Conservation (phyloP, 2,113 vertebrate species). For the Lophius piscatorius region DNA sequence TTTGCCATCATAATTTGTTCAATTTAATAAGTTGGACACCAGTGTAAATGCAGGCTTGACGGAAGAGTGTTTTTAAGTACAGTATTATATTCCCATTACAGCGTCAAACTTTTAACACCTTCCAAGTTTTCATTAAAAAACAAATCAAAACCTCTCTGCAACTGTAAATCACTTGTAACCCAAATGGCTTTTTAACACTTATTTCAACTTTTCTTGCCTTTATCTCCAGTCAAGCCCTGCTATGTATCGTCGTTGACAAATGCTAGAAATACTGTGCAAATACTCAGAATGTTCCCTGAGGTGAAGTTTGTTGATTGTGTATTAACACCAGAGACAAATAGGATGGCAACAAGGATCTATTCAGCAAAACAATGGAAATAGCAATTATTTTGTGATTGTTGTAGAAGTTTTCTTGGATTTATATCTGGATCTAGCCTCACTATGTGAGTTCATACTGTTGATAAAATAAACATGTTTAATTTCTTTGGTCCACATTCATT, state of each 20-base stretch:
- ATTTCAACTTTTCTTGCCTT: conserved; percentile 4
- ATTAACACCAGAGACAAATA: not conserved
- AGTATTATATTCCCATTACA: conserved; percentile 56
- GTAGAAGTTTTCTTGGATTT: conserved; percentile 14
- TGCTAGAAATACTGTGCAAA: conserved; percentile 1
- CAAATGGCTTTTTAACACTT: not conserved
- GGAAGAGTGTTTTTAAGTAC: conserved; percentile 14
- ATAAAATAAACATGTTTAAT: conserved; percentile 52
- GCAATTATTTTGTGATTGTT: conserved; percentile 15
- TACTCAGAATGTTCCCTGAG: not conserved
- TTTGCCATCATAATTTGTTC: conserved; percentile 22
- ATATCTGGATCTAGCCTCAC: conserved; percentile 51
- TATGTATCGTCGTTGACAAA: not conserved
- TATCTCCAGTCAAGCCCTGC: not conserved
- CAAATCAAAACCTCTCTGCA: conserved; percentile 47
- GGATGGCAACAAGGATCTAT: not conserved
- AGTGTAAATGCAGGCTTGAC: not conserved
- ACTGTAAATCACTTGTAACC: conserved; percentile 35
- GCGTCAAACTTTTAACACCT: not conserved
- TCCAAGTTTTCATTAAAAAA: conserved; percentile 1
- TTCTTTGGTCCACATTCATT: conserved; percentile 1
- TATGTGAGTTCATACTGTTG: conserved; percentile 53
- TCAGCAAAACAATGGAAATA: conserved; percentile 4
- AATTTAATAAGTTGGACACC: not conserved
- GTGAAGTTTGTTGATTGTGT: not conserved